Conservation (phyloP, 1,140 invertebrate species). For the Drosophila suzukii region DNA sequence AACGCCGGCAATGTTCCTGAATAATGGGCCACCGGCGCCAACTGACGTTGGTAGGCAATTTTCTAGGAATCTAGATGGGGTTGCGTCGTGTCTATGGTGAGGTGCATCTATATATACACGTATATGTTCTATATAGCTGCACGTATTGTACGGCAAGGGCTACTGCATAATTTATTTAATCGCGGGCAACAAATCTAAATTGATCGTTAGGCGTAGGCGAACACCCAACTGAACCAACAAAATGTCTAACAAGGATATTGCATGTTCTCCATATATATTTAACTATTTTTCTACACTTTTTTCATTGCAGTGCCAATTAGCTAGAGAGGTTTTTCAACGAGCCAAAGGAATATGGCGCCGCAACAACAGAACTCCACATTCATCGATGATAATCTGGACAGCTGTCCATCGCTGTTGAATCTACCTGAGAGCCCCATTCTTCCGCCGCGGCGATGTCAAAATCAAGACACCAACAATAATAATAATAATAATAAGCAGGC, state of each 20-base stretch:
- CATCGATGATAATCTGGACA: slow-evolving; percentile 78
- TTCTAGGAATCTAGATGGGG: slow-evolving; percentile 54
- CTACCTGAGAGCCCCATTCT: slow-evolving; percentile 80
- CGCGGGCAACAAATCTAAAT: slow-evolving; percentile 81
- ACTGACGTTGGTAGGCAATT: slow-evolving; percentile 55
- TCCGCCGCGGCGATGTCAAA: slow-evolving; percentile 56
- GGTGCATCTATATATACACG: slow-evolving; percentile 19
- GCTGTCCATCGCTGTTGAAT: slow-evolving; percentile 75
- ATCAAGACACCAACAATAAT: slow-evolving; percentile 60
- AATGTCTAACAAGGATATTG: slow-evolving; percentile 63
- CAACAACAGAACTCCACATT: slow-evolving; percentile 81
- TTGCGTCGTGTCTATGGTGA: slow-evolving; percentile 13
- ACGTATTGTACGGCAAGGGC: slow-evolving; percentile 16
- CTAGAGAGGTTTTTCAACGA: slow-evolving; percentile 31
- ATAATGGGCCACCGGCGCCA: slow-evolving; percentile 59
- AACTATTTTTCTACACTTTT: slow-evolving; percentile 12
- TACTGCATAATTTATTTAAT: slow-evolving; percentile 83
- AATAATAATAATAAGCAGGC: slow-evolving; percentile 61
- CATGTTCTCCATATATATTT: slow-evolving; percentile 43
- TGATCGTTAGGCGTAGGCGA: slow-evolving; percentile 71
- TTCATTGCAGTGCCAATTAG: slow-evolving; percentile 70
- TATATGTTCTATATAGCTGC: background rate
- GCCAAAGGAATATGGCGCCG: slow-evolving; percentile 39
- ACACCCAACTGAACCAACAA: slow-evolving; percentile 33
- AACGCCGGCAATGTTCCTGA: slow-evolving; percentile 55